Conservation (phyloP, 2,797 vertebrate genomes). For the Borostomias antarcticus region DNA sequence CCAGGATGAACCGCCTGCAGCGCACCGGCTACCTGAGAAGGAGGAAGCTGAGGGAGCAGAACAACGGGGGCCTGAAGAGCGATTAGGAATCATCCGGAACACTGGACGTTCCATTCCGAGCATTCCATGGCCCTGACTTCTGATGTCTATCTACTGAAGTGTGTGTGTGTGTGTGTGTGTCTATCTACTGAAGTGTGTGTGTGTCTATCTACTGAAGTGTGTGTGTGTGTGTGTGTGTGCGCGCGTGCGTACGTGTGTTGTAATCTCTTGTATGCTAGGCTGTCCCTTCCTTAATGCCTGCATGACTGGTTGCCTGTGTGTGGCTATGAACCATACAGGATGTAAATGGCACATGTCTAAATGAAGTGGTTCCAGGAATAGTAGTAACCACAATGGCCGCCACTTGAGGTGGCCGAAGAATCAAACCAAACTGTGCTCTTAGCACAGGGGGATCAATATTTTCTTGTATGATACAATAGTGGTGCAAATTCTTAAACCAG, state of each 20-base stretch:
- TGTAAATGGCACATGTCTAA: slow-evolving; percentile 24
- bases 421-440: slow-evolving; percentile 35
- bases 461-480: slow-evolving; percentile 42
- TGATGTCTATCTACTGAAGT: background rate
- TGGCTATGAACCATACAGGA: slow-evolving; percentile 28
- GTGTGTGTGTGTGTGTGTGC: slow-evolving; percentile 1
- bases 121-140: background rate
- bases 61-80: slow-evolving; percentile 36
- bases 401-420: slow-evolving; percentile 21
- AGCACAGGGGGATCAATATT: slow-evolving; percentile 17
- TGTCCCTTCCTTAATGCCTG: slow-evolving; percentile 14
- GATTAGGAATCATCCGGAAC: slow-evolving; percentile 45
- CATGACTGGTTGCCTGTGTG: slow-evolving; percentile 26
- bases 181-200: slow-evolving; percentile 10
- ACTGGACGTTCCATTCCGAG: background rate
- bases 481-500: slow-evolving; percentile 37
- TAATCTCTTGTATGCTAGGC: too few relatives aligned
- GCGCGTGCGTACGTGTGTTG: too few relatives aligned
- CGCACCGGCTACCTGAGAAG: slow-evolving; percentile 82
- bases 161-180: slow-evolving; percentile 42
- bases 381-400: slow-evolving; percentile 17
- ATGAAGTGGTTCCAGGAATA: slow-evolving; percentile 30
- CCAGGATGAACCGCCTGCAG: slow-evolving; percentile 71
- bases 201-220: slow-evolving; percentile 1
- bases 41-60: slow-evolving; percentile 78